Base-by-base conservation (phyloP, 2,113 vertebrate genomes). In the Pelmatolapia mariae region DNA sequence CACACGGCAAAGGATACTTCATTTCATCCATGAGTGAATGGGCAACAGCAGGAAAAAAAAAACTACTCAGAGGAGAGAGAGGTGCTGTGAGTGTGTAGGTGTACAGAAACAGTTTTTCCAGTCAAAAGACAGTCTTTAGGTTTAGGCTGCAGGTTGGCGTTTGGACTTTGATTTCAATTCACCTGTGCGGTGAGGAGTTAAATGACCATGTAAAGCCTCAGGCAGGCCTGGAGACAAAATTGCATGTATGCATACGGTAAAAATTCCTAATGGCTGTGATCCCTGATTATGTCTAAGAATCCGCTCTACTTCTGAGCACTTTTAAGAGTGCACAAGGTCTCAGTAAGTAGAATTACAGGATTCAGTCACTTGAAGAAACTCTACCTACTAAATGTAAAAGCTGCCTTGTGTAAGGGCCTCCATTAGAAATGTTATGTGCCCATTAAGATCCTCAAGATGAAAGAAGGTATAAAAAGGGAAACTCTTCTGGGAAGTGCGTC, bases 21-120 rank as follows among this genome's bases (percentile, higher is more conserved):
- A 96, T 96, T 96, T 96, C 93, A 96, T 90, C 95, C 93, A 95
- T 94, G 95, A 97, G 91, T 92, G 92, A 92, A 89, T 87, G 84
- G 83, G 85, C 68, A 93, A 87, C 57, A 52, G 85, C 68, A 88
- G 68, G 38, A 4, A 0, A 73, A 63, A 63, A 94, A 87, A 87
- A 93, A 83, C 36, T 50, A 59, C 52, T 38, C 80, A 86, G 81
- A 45, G 45, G 73, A 52, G 45, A 76, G 56, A 57, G 59, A 50
- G 84, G 19, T 6, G 50, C 29, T 52, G 59, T 68, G 43, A 79
- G 73, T 89, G 83, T 87, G 73, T 85, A 82, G 40, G 76, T 83
- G 53, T 78, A 22, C 61, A 16, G 33, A 88, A 53, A 33, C 50
- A 12, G 38, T 63, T 80, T 79, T 71, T 50, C 29, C 45, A 63